phyloP scores from a whole-genome alignment of 2,113 vertebrate genomes.

The Ahaetulla prasina region DNA sequence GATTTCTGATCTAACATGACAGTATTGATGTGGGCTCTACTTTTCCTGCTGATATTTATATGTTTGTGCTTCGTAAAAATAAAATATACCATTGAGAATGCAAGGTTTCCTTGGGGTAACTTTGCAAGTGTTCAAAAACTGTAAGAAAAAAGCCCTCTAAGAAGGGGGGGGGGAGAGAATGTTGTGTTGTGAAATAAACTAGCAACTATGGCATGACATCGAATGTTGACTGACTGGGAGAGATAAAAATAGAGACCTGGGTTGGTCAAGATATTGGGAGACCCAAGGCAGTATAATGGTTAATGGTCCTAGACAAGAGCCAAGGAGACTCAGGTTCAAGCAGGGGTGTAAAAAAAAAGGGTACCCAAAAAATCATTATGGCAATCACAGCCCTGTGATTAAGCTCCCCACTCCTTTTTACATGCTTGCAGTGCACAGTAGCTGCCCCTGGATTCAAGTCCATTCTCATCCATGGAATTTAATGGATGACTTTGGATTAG shows the following conservation, averaged over 20 bases:
- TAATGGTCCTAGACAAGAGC: neutral
- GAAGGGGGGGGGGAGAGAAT: neutral
- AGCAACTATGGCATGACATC: neutral
- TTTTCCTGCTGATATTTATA: neutral
- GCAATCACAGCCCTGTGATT: neutral
- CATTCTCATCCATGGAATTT: neutral
- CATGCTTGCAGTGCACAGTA: neutral
- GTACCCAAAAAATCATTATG: neutral
- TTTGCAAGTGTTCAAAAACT: neutral
- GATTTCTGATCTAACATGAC: neutral
- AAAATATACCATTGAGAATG: neutral
- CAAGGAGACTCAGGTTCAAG: neutral
- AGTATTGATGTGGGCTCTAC: neutral
- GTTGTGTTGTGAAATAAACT: no score
- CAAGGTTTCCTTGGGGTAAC: neutral
- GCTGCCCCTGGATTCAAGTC: neutral
- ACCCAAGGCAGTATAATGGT: neutral
- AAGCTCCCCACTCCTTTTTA: neutral
- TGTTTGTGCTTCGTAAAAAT: neutral
- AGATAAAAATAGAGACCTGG: neutral
- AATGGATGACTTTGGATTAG: neutral
- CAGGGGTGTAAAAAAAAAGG: neutral
- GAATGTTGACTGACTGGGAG: neutral
- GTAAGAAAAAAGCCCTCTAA: neutral
- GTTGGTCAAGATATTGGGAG: neutral